These are phyloP conservation scores for Latrodectus elegans DNA, from an alignment of 2,888 invertebrate genomes.

Conservation along the genomic window DNA sequence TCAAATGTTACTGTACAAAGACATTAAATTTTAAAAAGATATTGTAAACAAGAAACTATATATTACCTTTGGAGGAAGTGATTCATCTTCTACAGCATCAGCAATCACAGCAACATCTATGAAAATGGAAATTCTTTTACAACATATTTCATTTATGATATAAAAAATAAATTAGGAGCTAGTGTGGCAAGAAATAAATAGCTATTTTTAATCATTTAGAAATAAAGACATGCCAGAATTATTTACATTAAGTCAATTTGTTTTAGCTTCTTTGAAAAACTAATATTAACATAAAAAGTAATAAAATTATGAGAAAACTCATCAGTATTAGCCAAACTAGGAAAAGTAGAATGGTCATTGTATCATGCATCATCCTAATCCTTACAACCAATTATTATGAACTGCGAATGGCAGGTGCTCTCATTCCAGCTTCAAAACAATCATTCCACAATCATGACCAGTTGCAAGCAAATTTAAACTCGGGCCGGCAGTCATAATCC, in stretches of 20 bases:
- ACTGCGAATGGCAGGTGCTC: conserved; percentile 97
- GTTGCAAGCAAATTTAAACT: conserved; percentile 97
- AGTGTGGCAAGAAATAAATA: too few species aligned
- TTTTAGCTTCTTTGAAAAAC: too few species aligned
- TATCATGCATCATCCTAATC: too few species aligned
- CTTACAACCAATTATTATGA: conserved; percentile 90
- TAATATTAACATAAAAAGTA: too few species aligned
- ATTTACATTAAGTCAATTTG: too few species aligned
- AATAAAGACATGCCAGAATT: too few species aligned
- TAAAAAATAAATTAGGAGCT: too few species aligned
- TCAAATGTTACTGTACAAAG: neutral
- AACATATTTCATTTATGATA: too few species aligned
- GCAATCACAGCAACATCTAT: conserved; percentile 60
- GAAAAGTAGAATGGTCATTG: too few species aligned
- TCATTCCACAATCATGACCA: conserved; percentile 98
- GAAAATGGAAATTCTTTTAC: neutral
- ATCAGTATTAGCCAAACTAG: too few species aligned
- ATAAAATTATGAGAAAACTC: too few species aligned
- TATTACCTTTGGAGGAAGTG: neutral
- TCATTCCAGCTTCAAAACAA: conserved; percentile 92
- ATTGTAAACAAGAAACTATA: neutral
- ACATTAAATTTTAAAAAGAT: neutral
- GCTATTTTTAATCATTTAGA: too few species aligned
- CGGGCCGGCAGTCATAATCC: conserved; percentile 97
- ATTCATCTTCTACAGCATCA: conserved; percentile 60